These are phyloP conservation scores for Nipponacmea schrenckii DNA, from an alignment of 2,888 invertebrate species.

Conservation along the genomic window DNA sequence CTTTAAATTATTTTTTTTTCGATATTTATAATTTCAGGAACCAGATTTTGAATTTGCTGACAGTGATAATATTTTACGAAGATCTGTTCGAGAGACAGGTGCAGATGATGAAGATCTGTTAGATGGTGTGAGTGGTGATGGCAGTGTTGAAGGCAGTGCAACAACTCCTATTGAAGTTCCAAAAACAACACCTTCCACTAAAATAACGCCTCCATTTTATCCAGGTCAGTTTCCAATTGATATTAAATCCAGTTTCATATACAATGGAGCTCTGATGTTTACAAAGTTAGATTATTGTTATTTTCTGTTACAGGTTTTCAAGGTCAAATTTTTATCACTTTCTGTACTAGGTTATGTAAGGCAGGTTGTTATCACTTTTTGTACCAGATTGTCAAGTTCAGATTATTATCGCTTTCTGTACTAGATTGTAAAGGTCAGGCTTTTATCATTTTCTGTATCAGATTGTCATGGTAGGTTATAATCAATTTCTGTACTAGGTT, in stretches of 20 bases:
- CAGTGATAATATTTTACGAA: slow-evolving; percentile 24
- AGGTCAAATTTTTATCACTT: too few species aligned
- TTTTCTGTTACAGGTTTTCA: too few species aligned
- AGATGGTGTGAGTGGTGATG: slow-evolving; percentile 38
- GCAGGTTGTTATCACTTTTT: too few species aligned
- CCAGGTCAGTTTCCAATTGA: not conserved
- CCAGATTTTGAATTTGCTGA: slow-evolving; percentile 52
- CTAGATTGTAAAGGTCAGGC: too few species aligned
- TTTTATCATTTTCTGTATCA: too few species aligned
- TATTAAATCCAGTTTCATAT: not conserved
- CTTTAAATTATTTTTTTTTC: too few species aligned
- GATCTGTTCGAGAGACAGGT: slow-evolving; percentile 30
- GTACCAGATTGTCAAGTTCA: not conserved
- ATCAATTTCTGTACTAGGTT: too few species aligned
- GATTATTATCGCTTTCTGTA: not conserved
- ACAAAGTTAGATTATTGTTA: too few species aligned
- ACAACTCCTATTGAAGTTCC: slow-evolving; percentile 10
- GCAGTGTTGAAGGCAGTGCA: slow-evolving; percentile 39
- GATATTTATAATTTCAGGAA: slow-evolving; percentile 40
- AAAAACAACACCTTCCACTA: slow-evolving; percentile 9
- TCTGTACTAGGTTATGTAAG: not conserved
- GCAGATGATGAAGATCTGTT: slow-evolving; percentile 50
- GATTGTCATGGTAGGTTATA: too few species aligned
- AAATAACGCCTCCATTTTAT: not conserved
- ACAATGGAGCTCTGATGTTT: slow-evolving; percentile 4